Percentiles rank a stretch among this genome's conserved stretches.
Conservation (phyloP, 2,888 invertebrate genomes). For the Aporophyla nigra region DNA sequence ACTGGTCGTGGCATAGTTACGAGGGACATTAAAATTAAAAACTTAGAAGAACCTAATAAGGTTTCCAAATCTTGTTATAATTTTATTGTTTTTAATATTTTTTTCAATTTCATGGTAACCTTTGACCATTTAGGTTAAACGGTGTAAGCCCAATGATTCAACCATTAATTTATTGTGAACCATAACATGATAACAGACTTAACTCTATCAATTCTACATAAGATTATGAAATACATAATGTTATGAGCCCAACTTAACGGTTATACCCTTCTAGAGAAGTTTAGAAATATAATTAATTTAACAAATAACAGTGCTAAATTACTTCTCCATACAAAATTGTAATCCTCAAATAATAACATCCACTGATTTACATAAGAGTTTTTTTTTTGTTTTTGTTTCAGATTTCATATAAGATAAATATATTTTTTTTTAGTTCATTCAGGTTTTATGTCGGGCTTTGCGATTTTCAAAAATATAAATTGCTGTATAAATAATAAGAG, state of each 20-base stretch:
- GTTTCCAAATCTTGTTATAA: background rate
- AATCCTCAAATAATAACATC: background rate
- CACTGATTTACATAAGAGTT: too few relatives aligned
- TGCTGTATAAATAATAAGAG: background rate
- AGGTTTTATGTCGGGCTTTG: background rate
- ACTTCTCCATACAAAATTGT: slow-evolving; percentile 14
- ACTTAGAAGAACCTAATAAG: background rate
- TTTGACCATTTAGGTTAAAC: background rate
- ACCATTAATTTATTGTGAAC: background rate
- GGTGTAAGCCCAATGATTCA: background rate
- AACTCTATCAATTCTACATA: background rate
- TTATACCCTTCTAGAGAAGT: too few relatives aligned
- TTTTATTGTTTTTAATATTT: background rate
- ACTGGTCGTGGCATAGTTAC: background rate
- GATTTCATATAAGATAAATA: background rate
- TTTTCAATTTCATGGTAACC: background rate
- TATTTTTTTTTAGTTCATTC: too few relatives aligned
- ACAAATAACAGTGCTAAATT: background rate
- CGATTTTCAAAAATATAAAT: background rate
- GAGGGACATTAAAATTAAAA: background rate
- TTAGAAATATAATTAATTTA: too few relatives aligned
- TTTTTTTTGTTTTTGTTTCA: background rate
- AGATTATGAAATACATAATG: background rate
- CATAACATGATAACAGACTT: background rate
- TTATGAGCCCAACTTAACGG: too few relatives aligned